Conservation (phyloP, 2,797 vertebrate genomes). For the Sarcophilus harrisii region DNA sequence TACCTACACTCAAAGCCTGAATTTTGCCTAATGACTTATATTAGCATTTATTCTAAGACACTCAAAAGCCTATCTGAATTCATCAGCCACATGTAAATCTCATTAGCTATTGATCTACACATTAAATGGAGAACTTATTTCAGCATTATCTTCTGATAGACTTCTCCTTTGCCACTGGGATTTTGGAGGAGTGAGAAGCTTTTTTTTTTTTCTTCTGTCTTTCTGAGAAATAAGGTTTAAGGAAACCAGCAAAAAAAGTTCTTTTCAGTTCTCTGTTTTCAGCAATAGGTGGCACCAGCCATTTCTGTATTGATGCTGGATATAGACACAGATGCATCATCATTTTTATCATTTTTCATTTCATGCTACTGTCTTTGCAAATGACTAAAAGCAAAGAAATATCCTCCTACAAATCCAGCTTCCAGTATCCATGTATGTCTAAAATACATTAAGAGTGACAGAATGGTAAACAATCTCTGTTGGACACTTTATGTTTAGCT, state of each 20-base stretch:
- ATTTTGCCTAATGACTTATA: background rate
- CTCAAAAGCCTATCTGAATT: background rate
- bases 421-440: background rate
- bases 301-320: constrained; percentile 72
- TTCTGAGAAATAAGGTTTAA: constrained; percentile 16
- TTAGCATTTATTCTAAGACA: constrained; percentile 3
- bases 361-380: constrained; percentile 57
- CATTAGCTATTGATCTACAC: constrained; percentile 9
- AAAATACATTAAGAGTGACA: background rate
- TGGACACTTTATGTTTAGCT: background rate
- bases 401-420: constrained; percentile 17
- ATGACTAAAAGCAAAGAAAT: constrained; percentile 66
- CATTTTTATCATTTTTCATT: constrained; percentile 71
- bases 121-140: background rate
- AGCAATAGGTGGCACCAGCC: constrained; percentile 83
- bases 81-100: background rate
- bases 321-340: constrained; percentile 43
- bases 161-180: background rate
- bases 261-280: constrained; percentile 78
- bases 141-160: background rate
- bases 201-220: background rate
- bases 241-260: background rate
- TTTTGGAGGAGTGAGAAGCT: background rate
- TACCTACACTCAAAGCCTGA: background rate
- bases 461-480: background rate